These are phyloP conservation scores for Latrodectus hesperus DNA, from an alignment of 2,888 invertebrate species.

Conservation along the genomic window DNA sequence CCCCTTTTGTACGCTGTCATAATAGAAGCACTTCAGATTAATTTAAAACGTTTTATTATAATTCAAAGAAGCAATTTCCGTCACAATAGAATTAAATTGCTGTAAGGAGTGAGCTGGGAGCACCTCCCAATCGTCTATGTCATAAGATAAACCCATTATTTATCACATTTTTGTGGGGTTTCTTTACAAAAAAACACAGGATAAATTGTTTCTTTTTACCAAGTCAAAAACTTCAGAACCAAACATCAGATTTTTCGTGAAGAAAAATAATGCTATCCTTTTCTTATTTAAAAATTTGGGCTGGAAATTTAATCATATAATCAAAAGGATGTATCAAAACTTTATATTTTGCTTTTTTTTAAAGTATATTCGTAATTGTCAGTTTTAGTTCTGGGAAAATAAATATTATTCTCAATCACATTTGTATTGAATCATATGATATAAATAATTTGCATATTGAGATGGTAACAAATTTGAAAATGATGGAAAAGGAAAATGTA, in stretches of 20 bases:
- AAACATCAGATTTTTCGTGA: not conserved
- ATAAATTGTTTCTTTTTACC: constrained; percentile 4
- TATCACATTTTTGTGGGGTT: constrained; percentile 37
- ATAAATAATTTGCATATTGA: too few species aligned
- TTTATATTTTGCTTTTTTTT: too few species aligned
- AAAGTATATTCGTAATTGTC: too few species aligned
- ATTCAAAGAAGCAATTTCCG: constrained; percentile 64
- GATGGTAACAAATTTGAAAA: too few species aligned
- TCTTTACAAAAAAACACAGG: not conserved
- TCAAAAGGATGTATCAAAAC: not conserved
- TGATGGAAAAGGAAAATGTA: too few species aligned
- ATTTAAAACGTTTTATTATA: constrained; percentile 60
- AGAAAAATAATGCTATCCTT: not conserved
- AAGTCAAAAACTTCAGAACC: too few species aligned
- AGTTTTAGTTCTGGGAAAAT: too few species aligned
- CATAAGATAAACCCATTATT: constrained; percentile 57
- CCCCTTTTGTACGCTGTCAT: constrained; percentile 43
- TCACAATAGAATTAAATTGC: constrained; percentile 65
- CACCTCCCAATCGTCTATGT: constrained; percentile 19
- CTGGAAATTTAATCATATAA: not conserved
- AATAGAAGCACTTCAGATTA: constrained; percentile 58
- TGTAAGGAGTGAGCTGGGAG: constrained; percentile 25
- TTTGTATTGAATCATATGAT: too few species aligned
- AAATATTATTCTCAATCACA: too few species aligned
- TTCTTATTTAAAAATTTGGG: too few species aligned